A percentile compares a stretch with the other conserved stretches of the same genome.
Evolutionary conservation across 2,113 vertebrate genomes (phyloP).

Genomic region (Spea multiplicata): DNA sequence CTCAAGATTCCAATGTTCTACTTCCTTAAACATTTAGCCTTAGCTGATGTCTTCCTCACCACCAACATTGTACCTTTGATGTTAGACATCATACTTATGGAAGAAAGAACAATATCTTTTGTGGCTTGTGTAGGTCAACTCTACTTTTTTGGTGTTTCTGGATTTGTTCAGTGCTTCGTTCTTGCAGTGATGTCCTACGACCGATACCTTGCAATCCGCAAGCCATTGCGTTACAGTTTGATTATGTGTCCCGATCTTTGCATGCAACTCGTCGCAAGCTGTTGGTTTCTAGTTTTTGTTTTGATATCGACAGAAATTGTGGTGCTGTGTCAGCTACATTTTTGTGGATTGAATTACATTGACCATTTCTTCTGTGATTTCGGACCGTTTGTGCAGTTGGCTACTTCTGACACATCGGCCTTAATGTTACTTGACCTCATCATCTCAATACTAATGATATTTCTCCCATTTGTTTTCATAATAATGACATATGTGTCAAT

Average conservation of each 20-base stretch:
- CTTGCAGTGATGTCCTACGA: conserved; percentile 35
- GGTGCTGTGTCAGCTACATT: neutral
- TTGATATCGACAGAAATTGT: neutral
- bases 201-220: conserved; percentile 23
- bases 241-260: conserved; percentile 14
- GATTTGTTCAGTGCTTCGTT: neutral
- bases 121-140: conserved; percentile 6
- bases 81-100: neutral
- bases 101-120: neutral
- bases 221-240: conserved; percentile 23
- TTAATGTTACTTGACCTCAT: neutral
- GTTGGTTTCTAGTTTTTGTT: neutral
- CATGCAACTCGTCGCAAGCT: neutral
- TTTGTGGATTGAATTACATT: conserved; percentile 17
- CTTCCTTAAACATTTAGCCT: conserved; percentile 22
- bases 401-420: conserved; percentile 19
- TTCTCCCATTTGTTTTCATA: conserved; percentile 23
- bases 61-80: conserved; percentile 7
- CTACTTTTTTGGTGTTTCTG: neutral
- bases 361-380: conserved; percentile 34
- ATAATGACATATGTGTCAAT: conserved; percentile 15
- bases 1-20: conserved; percentile 28
- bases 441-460: neutral
- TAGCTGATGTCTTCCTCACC: conserved; percentile 15
- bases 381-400: neutral